A percentile compares a stretch with the other conserved stretches of the same genome.
Conservation (phyloP, 2,797 vertebrate species). For the Heteromormyrus szaboi region DNA sequence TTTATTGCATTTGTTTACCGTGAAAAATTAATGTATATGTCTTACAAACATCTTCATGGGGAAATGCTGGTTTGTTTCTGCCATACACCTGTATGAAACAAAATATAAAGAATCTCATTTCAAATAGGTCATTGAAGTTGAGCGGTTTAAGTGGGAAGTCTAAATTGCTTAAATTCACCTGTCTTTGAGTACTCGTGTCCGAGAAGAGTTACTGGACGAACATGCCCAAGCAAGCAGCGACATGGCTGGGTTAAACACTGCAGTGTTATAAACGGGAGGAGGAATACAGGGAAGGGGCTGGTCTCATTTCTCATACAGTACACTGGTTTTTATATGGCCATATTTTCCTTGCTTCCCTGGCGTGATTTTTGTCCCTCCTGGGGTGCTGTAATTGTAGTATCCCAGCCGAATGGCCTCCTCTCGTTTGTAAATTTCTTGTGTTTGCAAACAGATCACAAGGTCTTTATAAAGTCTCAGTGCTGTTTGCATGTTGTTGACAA, state of each 20-base stretch:
- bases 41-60: background rate
- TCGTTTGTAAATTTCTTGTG: too few relatives aligned
- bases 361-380: background rate
- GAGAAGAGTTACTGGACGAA: background rate
- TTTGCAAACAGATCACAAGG: background rate
- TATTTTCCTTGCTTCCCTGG: background rate
- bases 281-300: background rate
- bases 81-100: background rate
- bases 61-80: background rate
- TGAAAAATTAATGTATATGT: background rate
- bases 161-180: background rate
- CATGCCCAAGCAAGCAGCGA: background rate
- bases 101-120: background rate
- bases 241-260: background rate
- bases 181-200: background rate
- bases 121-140: background rate
- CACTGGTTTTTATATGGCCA: background rate
- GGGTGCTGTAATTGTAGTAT: background rate
- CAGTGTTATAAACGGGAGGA: background rate
- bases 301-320: background rate
- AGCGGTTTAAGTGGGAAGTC: background rate
- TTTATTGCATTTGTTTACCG: background rate
- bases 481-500: background rate
- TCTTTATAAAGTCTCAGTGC: background rate
- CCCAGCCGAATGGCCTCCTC: background rate